phyloP scores from a whole-genome alignment of 1,140 invertebrate species.

The Spodoptera litura region DNA sequence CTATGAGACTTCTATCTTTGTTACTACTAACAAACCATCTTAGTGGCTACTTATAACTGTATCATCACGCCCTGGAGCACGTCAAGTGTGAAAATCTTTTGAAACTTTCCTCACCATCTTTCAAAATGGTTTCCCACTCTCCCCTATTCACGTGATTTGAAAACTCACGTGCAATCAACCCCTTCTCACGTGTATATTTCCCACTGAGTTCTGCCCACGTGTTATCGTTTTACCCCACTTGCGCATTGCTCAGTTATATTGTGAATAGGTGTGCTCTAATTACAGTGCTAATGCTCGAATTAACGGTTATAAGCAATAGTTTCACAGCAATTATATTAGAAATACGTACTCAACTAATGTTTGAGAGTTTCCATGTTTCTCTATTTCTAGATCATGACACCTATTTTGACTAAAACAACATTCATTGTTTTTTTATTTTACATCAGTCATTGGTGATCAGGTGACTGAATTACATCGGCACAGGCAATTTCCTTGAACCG shows the following conservation, averaged over 20 bases:
- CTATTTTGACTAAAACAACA: not conserved
- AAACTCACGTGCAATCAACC: not conserved
- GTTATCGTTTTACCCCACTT: not conserved
- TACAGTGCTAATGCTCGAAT: not conserved
- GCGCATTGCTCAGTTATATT: not conserved
- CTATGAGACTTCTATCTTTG: no score
- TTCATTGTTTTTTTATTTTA: no score
- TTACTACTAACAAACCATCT: no score
- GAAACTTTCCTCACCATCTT: not conserved
- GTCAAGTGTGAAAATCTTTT: not conserved
- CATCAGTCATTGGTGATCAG: no score
- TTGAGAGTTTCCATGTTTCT: no score
- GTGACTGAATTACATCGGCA: no score
- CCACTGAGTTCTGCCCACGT: not conserved
- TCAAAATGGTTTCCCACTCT: not conserved
- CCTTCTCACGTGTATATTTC: not conserved
- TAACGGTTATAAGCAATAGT: not conserved
- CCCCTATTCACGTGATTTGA: not conserved
- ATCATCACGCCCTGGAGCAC: no score
- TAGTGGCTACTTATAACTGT: no score
- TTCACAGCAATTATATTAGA: slow-evolving; percentile 5
- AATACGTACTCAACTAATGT: not conserved
- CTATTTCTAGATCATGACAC: not conserved
- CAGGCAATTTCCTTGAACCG: no score
- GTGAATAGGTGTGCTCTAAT: not conserved